Conservation (phyloP, 1,140 invertebrate species). For the Drosophila seguyi region DNA sequence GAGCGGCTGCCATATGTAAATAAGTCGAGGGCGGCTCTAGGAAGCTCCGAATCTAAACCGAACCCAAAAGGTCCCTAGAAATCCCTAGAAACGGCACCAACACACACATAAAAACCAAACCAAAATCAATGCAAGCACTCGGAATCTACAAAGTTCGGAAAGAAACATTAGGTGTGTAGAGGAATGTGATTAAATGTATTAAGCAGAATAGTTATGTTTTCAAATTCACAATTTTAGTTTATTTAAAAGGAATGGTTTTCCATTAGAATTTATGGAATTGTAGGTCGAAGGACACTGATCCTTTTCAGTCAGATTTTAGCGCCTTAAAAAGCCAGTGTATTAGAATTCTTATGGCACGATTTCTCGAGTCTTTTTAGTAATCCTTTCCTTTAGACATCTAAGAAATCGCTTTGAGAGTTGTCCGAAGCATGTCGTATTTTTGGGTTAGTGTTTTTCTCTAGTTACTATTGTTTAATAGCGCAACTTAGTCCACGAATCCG, state of each 20-base stretch:
- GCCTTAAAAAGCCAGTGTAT: not conserved
- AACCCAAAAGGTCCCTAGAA: conserved; percentile 31
- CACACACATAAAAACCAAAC: conserved; percentile 27
- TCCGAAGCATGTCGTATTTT: conserved; percentile 13
- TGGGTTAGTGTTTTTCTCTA: conserved; percentile 71
- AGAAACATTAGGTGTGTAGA: conserved; percentile 1
- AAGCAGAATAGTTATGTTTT: not conserved
- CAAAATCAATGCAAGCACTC: conserved; percentile 34
- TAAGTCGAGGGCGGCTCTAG: conserved; percentile 52
- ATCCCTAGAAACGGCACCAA: conserved; percentile 18
- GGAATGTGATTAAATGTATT: conserved; percentile 20
- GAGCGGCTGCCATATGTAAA: conserved; percentile 61
- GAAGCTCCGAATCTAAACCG: conserved; percentile 26
- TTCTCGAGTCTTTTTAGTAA: not conserved
- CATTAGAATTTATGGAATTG: not conserved
- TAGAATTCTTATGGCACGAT: conserved; percentile 3
- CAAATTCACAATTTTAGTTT: conserved; percentile 6
- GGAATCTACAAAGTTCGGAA: not conserved
- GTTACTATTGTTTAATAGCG: conserved; percentile 75
- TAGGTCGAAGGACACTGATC: not conserved
- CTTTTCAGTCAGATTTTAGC: not conserved
- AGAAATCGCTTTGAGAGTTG: not conserved
- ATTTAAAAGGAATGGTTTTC: not conserved
- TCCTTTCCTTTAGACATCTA: conserved; percentile 4
- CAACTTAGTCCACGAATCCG: conserved; percentile 65